These are phyloP conservation scores for Myotis pilosus DNA, from an alignment of 2,797 vertebrate genomes.

Conservation along the genomic window DNA sequence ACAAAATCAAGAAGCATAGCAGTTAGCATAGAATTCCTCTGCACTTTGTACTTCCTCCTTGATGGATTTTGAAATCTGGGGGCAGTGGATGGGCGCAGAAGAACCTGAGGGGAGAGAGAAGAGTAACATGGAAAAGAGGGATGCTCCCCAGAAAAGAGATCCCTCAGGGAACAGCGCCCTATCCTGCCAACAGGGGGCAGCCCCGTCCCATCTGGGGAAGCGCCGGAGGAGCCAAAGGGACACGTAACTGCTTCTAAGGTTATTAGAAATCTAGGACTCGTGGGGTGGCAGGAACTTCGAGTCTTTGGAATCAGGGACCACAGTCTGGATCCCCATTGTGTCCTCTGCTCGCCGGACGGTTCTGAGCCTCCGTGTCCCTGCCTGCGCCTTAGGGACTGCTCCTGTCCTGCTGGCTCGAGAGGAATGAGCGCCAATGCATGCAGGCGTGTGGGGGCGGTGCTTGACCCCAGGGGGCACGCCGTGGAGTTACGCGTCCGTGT, in stretches of 20 bases:
- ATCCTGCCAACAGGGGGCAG: background rate
- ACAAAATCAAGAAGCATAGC: background rate
- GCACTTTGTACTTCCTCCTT: background rate
- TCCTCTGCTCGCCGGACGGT: background rate
- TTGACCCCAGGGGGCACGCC: background rate
- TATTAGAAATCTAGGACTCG: background rate
- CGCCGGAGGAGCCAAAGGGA: background rate
- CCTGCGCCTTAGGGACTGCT: background rate
- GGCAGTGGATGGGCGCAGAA: background rate
- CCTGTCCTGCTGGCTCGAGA: accelerated
- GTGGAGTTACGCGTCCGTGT: background rate
- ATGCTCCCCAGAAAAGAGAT: background rate
- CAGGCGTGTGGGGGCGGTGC: accelerated
- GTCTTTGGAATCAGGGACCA: background rate
- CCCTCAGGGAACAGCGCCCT: background rate
- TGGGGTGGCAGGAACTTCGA: background rate
- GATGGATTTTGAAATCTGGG: background rate
- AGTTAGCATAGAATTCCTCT: background rate
- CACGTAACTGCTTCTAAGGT: background rate
- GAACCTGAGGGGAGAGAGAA: background rate
- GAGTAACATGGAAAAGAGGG: background rate
- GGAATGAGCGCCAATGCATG: background rate
- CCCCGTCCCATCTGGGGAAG: background rate
- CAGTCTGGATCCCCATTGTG: background rate
- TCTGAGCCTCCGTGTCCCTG: background rate